These are phyloP conservation scores for Napeogenes inachia DNA, from an alignment of 2,888 invertebrate species.

Conservation along the genomic window DNA sequence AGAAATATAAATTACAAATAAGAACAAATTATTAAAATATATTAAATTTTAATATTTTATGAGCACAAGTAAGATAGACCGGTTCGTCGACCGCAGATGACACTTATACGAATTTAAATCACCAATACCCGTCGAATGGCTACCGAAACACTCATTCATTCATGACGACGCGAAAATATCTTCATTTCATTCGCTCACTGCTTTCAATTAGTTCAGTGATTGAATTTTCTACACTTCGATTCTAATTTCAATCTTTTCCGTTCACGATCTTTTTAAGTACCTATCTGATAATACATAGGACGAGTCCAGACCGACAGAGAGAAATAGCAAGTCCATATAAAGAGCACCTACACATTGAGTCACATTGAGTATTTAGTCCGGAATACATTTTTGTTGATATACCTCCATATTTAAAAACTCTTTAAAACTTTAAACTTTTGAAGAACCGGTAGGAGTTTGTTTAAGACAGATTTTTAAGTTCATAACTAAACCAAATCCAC, in stretches of 20 bases:
- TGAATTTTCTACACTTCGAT: constrained; percentile 6
- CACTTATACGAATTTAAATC: constrained; percentile 40
- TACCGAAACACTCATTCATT: constrained; percentile 36
- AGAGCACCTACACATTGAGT: too few species aligned
- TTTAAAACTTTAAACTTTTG: too few species aligned
- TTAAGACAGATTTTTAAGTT: too few species aligned
- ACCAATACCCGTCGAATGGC: constrained; percentile 33
- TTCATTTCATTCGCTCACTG: constrained; percentile 18
- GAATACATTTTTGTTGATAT: too few species aligned
- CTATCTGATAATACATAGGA: neutral
- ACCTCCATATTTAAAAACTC: too few species aligned
- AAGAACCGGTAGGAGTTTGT: too few species aligned
- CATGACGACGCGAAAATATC: constrained; percentile 31
- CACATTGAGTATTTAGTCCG: too few species aligned
- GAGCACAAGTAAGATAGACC: constrained; percentile 29
- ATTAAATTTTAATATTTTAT: constrained; percentile 32
- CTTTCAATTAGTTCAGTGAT: constrained; percentile 10
- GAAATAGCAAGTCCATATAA: too few species aligned
- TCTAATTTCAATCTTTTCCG: constrained; percentile 9
- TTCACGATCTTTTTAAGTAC: neutral
- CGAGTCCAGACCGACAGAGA: neutral
- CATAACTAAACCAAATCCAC: too few species aligned
- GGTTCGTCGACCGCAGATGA: constrained; percentile 39
- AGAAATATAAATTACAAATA: constrained; percentile 7
- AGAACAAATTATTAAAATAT: constrained; percentile 14